Conservation (phyloP, 2,113 vertebrate genomes). For the Phylloscopus trochilus region DNA sequence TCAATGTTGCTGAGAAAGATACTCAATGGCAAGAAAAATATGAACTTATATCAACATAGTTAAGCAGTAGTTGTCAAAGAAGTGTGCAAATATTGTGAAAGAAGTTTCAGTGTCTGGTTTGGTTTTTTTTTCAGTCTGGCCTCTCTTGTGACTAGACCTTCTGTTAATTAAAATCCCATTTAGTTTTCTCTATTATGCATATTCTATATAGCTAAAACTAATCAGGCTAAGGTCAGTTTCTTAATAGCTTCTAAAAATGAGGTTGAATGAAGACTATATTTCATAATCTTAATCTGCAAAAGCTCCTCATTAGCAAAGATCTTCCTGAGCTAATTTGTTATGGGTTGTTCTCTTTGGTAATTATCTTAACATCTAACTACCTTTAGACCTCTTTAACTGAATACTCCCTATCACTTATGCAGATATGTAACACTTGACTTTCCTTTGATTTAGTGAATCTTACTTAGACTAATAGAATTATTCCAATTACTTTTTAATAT, state of each 20-base stretch:
- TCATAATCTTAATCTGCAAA: background rate
- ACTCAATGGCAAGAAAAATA: background rate
- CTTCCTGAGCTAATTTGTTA: background rate
- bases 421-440: background rate
- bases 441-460: background rate
- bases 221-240: background rate
- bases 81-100: background rate
- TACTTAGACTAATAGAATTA: background rate
- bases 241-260: background rate
- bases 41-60: background rate
- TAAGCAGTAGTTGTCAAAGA: background rate
- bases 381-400: background rate
- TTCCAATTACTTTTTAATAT: background rate
- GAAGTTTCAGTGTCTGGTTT: background rate
- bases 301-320: background rate
- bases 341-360: background rate
- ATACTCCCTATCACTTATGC: background rate
- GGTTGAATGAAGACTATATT: background rate
- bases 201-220: background rate
- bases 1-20: background rate
- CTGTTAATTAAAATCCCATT: constrained; percentile 9
- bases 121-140: background rate
- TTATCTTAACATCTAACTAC: background rate
- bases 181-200: background rate
- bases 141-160: background rate